Base-by-base conservation (phyloP, 2,113 vertebrate genomes). In the Colaptes auratus region DNA sequence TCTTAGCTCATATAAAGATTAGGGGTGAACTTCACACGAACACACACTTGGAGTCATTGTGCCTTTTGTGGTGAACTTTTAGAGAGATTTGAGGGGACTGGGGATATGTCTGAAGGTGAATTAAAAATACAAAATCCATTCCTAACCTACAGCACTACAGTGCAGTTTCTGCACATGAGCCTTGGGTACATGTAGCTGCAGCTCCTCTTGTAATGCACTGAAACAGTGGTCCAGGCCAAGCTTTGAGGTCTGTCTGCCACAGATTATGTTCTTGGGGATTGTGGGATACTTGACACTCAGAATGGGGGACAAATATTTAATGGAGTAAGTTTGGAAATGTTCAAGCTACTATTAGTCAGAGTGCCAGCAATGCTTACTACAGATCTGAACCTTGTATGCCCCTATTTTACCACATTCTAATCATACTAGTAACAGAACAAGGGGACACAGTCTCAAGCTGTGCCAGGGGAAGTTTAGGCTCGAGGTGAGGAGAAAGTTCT, bases 1-100 rank as follows among this genome's bases (percentile, higher is more conserved):
- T 94, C 81, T 74, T 90, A 77, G 33, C 64, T 87, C 39, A 12
- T 70, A 19, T 60, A 70, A 93, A 88, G 86, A 91, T 81, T 91
- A 88, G 59, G 21, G 21, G 24, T 90, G 94, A 96, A 67, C 52
- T 93, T 89, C 39, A 87, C n/a, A 82, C 18, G 74, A 73, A 64
- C 70, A 77, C 53, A 50, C 7, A 30, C 28, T 89, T 3, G 2
- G 50, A 82, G 19, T 85, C 82, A 71, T 74, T 76, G 36, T 91
- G 65, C 59, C 73, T 94, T 91, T 81, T 28, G 1, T 83, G 71
- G n/a, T 50, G 63, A 91, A 89, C 27, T 81, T 95, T 89, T 28
- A 65, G 77, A 87, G 48, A 71, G 20, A 71, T 64, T 75, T 82
- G 20, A 46, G 56, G 2, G 0, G 6, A 30, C 2, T 15, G 9